These are phyloP conservation scores for Sorex araneus DNA, from an alignment of 2,113 vertebrate species.

Conservation along the genomic window DNA sequence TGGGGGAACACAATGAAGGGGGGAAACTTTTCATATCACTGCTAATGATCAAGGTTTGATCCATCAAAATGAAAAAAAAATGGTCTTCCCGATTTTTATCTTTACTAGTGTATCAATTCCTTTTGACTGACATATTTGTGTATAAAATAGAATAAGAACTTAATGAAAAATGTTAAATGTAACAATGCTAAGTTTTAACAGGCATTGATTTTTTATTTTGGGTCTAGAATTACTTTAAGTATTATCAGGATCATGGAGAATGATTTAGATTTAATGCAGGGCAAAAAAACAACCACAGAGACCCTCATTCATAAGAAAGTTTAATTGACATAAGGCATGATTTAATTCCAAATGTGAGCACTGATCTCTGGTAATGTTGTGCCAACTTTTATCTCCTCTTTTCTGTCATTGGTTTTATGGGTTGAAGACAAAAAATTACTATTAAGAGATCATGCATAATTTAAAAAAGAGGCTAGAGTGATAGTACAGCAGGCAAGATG, in stretches of 20 bases:
- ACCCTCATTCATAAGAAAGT: background rate
- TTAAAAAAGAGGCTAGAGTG: too few species aligned
- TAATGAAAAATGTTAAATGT: background rate
- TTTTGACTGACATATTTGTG: background rate
- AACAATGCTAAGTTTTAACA: background rate
- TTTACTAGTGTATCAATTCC: background rate
- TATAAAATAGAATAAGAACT: slow-evolving; percentile 4
- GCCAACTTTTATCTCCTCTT: too few species aligned
- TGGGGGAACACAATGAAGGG: slow-evolving; percentile 47
- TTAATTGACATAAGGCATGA: background rate
- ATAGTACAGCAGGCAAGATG: too few species aligned
- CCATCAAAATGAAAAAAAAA: slow-evolving; percentile 27
- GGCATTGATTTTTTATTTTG: slow-evolving; percentile 8
- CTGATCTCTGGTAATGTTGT: background rate
- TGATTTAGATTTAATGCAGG: background rate
- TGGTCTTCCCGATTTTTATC: slow-evolving; percentile 39
- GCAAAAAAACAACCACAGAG: background rate
- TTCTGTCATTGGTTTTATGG: background rate
- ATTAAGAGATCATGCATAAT: too few species aligned
- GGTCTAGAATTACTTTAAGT: background rate
- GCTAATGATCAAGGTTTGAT: background rate
- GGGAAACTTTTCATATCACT: background rate
- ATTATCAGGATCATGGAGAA: background rate
- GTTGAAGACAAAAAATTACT: background rate
- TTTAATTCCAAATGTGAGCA: rapidly evolving